A percentile compares a stretch with the other conserved stretches of the same genome.
Evolutionary conservation across 2,888 invertebrate species (phyloP).

Genomic region (Hypomecis punctinalis): DNA sequence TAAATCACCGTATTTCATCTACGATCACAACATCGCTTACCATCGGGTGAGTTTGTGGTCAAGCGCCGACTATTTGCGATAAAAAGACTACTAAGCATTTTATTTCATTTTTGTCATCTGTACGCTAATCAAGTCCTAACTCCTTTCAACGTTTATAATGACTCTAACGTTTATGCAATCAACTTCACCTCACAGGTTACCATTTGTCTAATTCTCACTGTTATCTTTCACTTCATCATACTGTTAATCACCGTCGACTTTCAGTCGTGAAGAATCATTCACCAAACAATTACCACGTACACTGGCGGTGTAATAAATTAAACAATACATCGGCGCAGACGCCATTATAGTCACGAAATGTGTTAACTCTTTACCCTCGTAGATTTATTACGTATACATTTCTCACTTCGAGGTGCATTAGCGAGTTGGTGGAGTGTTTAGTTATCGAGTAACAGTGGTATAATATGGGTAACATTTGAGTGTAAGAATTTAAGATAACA

Average conservation of each 20-base stretch:
- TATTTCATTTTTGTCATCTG: too few species aligned
- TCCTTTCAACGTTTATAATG: too few species aligned
- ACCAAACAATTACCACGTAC: slow-evolving; percentile 56
- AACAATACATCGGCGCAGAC: slow-evolving; percentile 52
- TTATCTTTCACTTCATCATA: slow-evolving; percentile 20
- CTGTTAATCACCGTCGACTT: slow-evolving; percentile 24
- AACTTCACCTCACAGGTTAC: background rate
- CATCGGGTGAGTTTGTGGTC: too few species aligned
- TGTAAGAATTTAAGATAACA: too few species aligned
- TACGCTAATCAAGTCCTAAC: too few species aligned
- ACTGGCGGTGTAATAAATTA: slow-evolving; percentile 66
- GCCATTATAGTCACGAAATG: slow-evolving; percentile 75
- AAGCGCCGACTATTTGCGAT: too few species aligned
- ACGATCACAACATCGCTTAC: too few species aligned
- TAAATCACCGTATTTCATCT: too few species aligned
- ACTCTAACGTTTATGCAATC: background rate
- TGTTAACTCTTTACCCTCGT: slow-evolving; percentile 64
- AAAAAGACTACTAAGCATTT: too few species aligned
- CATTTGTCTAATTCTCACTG: slow-evolving; percentile 17
- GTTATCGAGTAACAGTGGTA: slow-evolving; percentile 17
- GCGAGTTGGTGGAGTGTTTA: background rate
- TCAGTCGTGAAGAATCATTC: slow-evolving; percentile 52
- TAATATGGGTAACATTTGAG: background rate
- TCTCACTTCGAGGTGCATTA: slow-evolving; percentile 25
- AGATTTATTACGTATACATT: slow-evolving; percentile 63